Conservation (phyloP, 2,888 invertebrate species). For the Globia sparganii region DNA sequence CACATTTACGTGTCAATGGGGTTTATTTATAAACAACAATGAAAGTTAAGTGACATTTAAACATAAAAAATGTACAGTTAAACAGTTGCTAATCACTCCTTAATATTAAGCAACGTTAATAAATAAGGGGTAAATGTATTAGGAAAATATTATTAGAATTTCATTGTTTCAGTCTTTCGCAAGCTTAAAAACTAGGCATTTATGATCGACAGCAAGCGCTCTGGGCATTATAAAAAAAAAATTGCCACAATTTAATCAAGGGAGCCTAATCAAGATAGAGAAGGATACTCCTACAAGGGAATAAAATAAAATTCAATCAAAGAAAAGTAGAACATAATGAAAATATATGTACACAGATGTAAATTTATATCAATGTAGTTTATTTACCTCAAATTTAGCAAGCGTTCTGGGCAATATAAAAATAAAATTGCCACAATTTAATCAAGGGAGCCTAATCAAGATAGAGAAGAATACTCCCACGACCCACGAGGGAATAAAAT, state of each 20-base stretch:
- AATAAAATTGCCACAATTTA: not conserved
- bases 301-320: not conserved
- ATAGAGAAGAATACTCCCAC: no score
- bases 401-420: not conserved
- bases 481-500: not conserved
- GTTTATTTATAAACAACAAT: no score
- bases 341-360: not conserved
- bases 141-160: not conserved
- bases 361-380: not conserved
- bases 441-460: no score
- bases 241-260: not conserved
- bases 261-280: no score
- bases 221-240: not conserved
- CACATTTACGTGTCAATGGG: not conserved
- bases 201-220: no score
- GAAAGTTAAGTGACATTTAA: no score
- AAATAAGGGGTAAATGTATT: not conserved
- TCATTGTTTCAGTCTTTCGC: no score
- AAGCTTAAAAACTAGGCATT: no score
- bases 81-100: no score
- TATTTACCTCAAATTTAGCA: conserved; percentile 81
- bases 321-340: not conserved
- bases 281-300: not conserved
- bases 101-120: no score
- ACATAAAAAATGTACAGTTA: no score